phyloP scores from a whole-genome alignment of 2,113 vertebrate species.

The Nothoprocta perdicaria region DNA sequence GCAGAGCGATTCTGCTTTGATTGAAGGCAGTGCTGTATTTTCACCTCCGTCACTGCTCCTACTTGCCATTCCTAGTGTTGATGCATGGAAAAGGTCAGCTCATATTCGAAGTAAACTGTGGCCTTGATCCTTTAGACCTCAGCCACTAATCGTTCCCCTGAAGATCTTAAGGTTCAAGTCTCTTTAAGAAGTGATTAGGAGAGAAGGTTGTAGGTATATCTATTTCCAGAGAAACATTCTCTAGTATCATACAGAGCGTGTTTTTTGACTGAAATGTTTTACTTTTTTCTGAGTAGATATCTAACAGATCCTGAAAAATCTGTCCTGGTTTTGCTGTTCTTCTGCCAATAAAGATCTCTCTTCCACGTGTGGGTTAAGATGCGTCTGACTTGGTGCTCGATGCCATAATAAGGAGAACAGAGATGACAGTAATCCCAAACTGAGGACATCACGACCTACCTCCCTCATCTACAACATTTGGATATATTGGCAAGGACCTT shows the following conservation, averaged over 20 bases:
- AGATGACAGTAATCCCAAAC: background rate
- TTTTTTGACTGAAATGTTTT: background rate
- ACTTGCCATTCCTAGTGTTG: background rate
- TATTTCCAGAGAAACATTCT: background rate
- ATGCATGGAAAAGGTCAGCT: background rate
- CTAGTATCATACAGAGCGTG: background rate
- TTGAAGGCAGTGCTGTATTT: background rate
- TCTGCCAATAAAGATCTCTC: background rate
- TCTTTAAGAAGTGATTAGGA: background rate
- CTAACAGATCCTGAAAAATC: background rate
- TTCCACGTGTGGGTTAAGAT: background rate
- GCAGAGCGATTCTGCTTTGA: background rate
- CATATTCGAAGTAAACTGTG: background rate
- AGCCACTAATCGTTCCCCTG: background rate
- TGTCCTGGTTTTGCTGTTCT: background rate
- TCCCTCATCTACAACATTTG: background rate
- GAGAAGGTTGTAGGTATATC: background rate
- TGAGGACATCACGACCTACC: background rate
- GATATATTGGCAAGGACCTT: background rate
- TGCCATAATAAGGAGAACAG: background rate
- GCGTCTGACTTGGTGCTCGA: background rate
- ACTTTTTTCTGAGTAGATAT: background rate
- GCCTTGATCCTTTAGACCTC: background rate
- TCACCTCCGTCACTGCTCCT: fast-evolving
- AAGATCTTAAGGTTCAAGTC: background rate